Conservation (phyloP, 2,797 vertebrate species). For the Lithobates sylvaticus region DNA sequence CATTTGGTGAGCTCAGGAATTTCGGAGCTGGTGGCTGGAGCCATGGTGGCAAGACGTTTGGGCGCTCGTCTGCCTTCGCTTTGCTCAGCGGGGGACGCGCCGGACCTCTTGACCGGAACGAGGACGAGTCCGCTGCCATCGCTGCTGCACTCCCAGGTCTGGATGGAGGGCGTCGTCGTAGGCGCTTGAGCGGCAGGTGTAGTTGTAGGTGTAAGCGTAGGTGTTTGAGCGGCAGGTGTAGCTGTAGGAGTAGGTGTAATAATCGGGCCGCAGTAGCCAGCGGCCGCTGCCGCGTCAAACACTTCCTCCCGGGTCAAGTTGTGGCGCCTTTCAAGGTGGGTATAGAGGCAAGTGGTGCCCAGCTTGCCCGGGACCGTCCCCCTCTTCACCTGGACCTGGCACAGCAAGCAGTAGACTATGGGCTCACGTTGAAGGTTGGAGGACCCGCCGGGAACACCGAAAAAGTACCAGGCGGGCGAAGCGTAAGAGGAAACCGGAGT, state of each 20-base stretch:
- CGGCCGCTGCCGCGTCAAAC: background rate
- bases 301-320: conserved; percentile 23
- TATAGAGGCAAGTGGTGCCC: conserved; percentile 35
- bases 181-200: no score
- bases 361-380: conserved; percentile 31
- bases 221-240: no score
- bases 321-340: conserved; percentile 40
- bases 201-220: no score
- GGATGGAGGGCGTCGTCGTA: background rate
- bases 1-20: background rate
- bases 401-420: conserved; percentile 16
- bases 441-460: conserved; percentile 37
- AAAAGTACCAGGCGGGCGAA: conserved; percentile 29
- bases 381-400: conserved; percentile 14
- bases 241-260: background rate
- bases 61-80: background rate
- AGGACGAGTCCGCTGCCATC: background rate
- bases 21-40: background rate
- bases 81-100: background rate
- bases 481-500: background rate
- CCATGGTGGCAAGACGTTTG: background rate
- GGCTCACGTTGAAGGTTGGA: conserved; percentile 31
- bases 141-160: background rate
- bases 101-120: background rate
- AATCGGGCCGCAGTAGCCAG: conserved; percentile 12